These are phyloP conservation scores for Sciurus carolinensis DNA, from an alignment of 2,797 vertebrate genomes.

Conservation along the genomic window DNA sequence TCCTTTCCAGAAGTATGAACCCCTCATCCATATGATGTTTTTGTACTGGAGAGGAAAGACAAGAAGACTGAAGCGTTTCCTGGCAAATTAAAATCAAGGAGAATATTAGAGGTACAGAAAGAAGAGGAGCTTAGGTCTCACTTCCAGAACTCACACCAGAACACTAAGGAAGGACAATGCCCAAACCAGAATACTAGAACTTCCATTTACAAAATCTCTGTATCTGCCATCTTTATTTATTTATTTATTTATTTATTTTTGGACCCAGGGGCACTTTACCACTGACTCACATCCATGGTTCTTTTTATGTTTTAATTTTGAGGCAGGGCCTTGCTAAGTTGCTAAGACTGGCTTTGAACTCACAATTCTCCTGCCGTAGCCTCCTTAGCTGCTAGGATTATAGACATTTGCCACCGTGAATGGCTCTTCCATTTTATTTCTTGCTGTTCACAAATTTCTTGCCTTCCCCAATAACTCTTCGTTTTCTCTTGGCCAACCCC, in stretches of 20 bases:
- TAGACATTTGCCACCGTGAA: too few species aligned
- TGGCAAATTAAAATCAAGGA: background rate
- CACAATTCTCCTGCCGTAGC: too few species aligned
- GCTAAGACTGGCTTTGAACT: too few species aligned
- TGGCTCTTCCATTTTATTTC: background rate
- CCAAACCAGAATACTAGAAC: background rate
- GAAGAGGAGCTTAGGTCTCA: background rate
- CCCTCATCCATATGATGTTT: background rate
- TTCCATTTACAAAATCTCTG: background rate
- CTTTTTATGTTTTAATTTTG: too few species aligned
- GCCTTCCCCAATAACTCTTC: background rate
- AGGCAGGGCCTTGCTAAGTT: too few species aligned
- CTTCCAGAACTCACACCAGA: background rate
- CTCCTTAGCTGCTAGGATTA: too few species aligned
- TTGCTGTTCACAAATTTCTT: background rate
- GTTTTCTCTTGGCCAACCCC: background rate
- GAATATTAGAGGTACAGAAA: background rate
- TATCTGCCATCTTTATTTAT: background rate
- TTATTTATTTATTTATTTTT: too few species aligned
- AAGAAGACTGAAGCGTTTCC: background rate
- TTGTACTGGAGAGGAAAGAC: background rate
- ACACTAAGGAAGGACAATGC: background rate
- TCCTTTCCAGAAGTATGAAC: background rate
- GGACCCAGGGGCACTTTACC: too few species aligned
- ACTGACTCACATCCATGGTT: too few species aligned